These are phyloP conservation scores for Podocnemis expansa DNA, from an alignment of 2,113 vertebrate genomes.

Conservation along the genomic window DNA sequence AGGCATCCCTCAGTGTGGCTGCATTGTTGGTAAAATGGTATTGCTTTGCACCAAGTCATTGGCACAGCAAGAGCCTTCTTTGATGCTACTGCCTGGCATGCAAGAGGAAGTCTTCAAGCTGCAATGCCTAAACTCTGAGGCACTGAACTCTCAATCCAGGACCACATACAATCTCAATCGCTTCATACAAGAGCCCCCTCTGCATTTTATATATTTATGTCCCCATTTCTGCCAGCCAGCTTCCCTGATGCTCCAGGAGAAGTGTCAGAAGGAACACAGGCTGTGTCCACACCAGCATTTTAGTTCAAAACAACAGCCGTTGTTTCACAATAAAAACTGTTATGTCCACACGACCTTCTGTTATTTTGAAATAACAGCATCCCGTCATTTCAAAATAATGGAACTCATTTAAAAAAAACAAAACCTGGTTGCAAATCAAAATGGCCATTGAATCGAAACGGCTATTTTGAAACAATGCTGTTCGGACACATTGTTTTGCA, in stretches of 20 bases:
- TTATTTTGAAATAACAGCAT: no score
- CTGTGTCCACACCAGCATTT: no score
- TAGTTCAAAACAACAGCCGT: no score
- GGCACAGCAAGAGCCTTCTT: not conserved
- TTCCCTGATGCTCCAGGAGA: not conserved
- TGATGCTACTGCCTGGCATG: rapidly evolving
- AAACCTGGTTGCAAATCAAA: no score
- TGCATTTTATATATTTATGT: not conserved
- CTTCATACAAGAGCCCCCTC: not conserved
- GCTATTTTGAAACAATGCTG: no score
- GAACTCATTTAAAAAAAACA: no score
- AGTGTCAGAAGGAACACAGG: rapidly evolving
- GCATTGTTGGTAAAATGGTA: not conserved
- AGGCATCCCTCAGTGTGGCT: not conserved
- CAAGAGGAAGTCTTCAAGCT: not conserved
- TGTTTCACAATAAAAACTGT: no score
- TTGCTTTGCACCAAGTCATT: not conserved
- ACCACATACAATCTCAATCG: rapidly evolving
- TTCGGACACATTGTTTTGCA: no score
- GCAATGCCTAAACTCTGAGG: rapidly evolving
- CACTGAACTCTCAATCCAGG: not conserved
- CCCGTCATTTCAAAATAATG: no score
- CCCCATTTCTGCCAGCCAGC: not conserved
- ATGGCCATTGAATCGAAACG: no score
- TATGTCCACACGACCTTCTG: no score